phyloP scores from a whole-genome alignment of 1,140 invertebrate species.

The Habropoda laboriosa region DNA sequence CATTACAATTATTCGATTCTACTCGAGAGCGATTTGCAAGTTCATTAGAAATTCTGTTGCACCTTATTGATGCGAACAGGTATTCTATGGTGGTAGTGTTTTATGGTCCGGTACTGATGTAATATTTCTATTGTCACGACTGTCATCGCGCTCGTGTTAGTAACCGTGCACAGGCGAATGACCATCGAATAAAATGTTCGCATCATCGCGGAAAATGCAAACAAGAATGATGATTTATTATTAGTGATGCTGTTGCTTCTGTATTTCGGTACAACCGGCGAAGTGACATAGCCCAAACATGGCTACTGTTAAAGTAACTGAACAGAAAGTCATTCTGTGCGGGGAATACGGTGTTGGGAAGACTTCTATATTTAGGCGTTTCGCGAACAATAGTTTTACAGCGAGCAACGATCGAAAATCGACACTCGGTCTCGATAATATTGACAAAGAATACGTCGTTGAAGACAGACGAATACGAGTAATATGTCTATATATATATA shows the following conservation, averaged over 20 bases:
- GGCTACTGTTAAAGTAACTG: constrained; percentile 92
- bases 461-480: constrained; percentile 91
- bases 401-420: constrained; percentile 91
- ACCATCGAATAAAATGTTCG: constrained; percentile 2
- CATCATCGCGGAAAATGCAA: constrained; percentile 3
- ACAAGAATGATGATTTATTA: constrained; percentile 5
- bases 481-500: constrained; percentile 51
- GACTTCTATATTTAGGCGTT: constrained; percentile 94
- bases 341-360: constrained; percentile 98
- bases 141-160: constrained; percentile 8
- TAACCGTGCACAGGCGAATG: constrained; percentile 8
- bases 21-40: background rate
- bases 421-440: constrained; percentile 95
- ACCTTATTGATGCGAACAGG: constrained; percentile 3
- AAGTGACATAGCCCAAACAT: constrained; percentile 78
- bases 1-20: background rate
- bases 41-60: background rate
- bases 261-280: constrained; percentile 25
- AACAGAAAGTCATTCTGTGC: constrained; percentile 96
- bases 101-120: constrained; percentile 27
- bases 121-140: constrained; percentile 43
- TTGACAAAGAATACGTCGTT: constrained; percentile 89
- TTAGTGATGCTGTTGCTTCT: constrained; percentile 15
- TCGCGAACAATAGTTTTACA: constrained; percentile 93
- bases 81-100: background rate